These are phyloP conservation scores for Phalacrocorax pelagicus DNA, from an alignment of 2,113 vertebrate species.

Conservation along the genomic window DNA sequence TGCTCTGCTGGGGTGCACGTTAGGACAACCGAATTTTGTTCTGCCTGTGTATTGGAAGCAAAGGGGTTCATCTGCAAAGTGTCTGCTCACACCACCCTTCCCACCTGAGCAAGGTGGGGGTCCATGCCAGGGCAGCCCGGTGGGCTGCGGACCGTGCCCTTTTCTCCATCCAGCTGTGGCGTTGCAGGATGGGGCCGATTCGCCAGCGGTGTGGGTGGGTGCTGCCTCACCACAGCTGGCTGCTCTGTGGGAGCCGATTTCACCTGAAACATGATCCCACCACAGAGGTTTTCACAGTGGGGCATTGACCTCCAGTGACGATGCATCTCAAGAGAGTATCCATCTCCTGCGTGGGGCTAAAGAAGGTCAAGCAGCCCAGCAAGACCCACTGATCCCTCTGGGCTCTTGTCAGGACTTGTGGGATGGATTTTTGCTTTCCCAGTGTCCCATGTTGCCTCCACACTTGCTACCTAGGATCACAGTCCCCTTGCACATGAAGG, in stretches of 20 bases:
- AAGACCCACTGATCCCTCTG: neutral
- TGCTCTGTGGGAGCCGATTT: neutral
- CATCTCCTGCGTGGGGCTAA: neutral
- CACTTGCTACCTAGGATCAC: neutral
- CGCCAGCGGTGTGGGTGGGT: neutral
- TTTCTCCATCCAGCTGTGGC: neutral
- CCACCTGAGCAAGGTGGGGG: neutral
- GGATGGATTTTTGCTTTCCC: neutral
- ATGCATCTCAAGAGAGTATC: neutral
- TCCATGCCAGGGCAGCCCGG: neutral
- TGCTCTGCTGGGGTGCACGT: rapidly evolving
- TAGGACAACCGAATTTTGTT: neutral
- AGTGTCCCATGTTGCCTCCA: neutral
- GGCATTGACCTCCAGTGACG: neutral
- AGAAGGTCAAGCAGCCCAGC: neutral
- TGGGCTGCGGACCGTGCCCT: neutral
- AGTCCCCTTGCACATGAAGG: neutral
- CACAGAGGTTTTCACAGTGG: rapidly evolving
- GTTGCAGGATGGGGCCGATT: neutral
- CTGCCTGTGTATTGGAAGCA: neutral
- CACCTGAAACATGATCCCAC: neutral
- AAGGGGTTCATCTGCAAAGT: neutral
- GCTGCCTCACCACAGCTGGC: neutral
- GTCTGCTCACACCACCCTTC: neutral
- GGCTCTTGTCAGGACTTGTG: neutral